Percentiles rank a stretch among this genome's conserved stretches.
Conservation (phyloP, 2,797 vertebrate species). For the Syndactyla subalaris region DNA sequence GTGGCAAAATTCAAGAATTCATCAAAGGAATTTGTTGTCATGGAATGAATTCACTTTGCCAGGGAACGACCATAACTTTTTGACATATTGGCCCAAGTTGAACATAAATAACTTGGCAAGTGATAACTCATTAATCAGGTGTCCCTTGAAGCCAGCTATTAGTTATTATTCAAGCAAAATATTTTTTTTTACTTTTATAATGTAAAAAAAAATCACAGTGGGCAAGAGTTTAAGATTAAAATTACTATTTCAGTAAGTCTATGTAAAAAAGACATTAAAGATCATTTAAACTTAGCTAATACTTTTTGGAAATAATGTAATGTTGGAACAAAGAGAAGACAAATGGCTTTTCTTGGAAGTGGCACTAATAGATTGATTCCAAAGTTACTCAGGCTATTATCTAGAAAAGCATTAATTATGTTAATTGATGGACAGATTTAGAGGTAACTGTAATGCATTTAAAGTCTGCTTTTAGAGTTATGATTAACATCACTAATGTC, state of each 20-base stretch:
- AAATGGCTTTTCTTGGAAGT: slow-evolving; percentile 2
- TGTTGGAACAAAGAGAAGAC: neutral
- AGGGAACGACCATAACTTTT: neutral
- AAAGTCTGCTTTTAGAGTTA: neutral
- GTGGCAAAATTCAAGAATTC: neutral
- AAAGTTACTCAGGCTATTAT: neutral
- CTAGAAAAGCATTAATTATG: neutral
- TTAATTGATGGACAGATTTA: neutral
- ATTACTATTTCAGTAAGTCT: neutral
- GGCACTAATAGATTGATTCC: neutral
- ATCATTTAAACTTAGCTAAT: neutral
- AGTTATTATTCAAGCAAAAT: neutral
- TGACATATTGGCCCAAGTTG: neutral
- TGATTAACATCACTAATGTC: neutral
- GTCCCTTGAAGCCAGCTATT: neutral
- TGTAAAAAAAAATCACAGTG: neutral
- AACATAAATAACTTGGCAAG: neutral
- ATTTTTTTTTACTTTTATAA: neutral
- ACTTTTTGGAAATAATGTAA: neutral
- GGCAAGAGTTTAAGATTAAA: neutral
- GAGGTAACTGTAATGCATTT: neutral
- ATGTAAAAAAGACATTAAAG: neutral
- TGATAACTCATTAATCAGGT: neutral
- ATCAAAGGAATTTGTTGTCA: neutral
- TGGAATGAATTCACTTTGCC: neutral